Conservation (phyloP, 2,888 invertebrate species). For the Calameuta filiformis region DNA sequence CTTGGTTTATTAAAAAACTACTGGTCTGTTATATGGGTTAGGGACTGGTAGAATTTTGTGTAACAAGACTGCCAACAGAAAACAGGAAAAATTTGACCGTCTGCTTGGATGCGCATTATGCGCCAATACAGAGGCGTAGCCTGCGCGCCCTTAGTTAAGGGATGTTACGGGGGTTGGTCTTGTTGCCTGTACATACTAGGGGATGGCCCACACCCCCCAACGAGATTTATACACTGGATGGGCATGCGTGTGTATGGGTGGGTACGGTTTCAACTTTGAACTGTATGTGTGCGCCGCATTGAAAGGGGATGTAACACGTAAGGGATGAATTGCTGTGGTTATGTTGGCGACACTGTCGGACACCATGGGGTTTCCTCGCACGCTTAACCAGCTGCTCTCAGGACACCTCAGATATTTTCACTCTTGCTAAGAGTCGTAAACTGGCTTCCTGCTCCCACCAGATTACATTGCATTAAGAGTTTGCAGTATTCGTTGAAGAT, state of each 20-base stretch:
- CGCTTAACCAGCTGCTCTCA: slow-evolving; percentile 54
- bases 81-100: slow-evolving; percentile 10
- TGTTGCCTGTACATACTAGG: background rate
- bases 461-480: background rate
- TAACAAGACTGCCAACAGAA: slow-evolving; percentile 48
- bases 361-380: slow-evolving; percentile 42
- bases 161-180: slow-evolving; percentile 8
- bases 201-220: background rate
- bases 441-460: background rate
- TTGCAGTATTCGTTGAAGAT: background rate
- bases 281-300: background rate
- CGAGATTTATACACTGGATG: background rate
- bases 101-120: slow-evolving; percentile 11
- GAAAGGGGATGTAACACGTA: slow-evolving; percentile 25
- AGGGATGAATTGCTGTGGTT: slow-evolving; percentile 26
- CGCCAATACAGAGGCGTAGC: slow-evolving; percentile 5
- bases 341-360: slow-evolving; percentile 43
- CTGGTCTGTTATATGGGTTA: background rate
- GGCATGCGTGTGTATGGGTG: background rate
- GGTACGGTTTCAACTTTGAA: background rate
- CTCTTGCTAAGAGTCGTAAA: slow-evolving; percentile 18
- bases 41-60: slow-evolving; percentile 33
- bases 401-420: slow-evolving; percentile 28
- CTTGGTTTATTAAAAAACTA: background rate
- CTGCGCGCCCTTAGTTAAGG: slow-evolving; percentile 6